phyloP scores from a whole-genome alignment of 2,113 vertebrate species.

The Cyrtonyx montezumae region DNA sequence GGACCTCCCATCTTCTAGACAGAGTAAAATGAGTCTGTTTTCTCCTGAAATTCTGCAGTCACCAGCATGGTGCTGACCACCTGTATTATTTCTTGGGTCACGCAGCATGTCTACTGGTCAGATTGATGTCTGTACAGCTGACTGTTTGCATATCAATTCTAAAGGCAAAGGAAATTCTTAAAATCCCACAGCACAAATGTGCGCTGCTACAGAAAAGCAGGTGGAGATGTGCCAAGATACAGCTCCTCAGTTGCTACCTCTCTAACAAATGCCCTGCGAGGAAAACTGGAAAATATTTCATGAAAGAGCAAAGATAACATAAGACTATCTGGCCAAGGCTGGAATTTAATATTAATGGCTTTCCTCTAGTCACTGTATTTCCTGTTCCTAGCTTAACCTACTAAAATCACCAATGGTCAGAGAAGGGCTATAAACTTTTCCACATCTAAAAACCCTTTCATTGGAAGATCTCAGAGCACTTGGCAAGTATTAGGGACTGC shows the following conservation, averaged over 20 bases:
- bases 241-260: conserved; percentile 54
- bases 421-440: not conserved
- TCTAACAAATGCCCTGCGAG: conserved; percentile 56
- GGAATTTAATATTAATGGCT: conserved; percentile 62
- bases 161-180: conserved; percentile 70
- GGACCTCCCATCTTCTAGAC: not conserved
- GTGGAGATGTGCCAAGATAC: conserved; percentile 68
- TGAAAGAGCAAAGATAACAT: conserved; percentile 60
- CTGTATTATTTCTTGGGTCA: conserved; percentile 62
- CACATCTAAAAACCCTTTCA: not conserved
- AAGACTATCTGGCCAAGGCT: conserved; percentile 41
- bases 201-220: conserved; percentile 51
- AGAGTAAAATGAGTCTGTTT: not conserved
- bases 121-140: conserved; percentile 64
- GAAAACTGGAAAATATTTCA: conserved; percentile 51
- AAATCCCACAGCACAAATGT: conserved; percentile 65
- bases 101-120: not conserved
- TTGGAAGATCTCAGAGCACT: not conserved
- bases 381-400: conserved; percentile 58
- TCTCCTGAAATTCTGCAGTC: conserved; percentile 34
- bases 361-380: conserved; percentile 50
- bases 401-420: not conserved
- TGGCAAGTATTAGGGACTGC: not conserved
- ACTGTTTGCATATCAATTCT: conserved; percentile 50
- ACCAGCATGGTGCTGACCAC: conserved; percentile 58